Conservation (phyloP, 1,140 invertebrate genomes). For the Euura saliciscinereae region DNA sequence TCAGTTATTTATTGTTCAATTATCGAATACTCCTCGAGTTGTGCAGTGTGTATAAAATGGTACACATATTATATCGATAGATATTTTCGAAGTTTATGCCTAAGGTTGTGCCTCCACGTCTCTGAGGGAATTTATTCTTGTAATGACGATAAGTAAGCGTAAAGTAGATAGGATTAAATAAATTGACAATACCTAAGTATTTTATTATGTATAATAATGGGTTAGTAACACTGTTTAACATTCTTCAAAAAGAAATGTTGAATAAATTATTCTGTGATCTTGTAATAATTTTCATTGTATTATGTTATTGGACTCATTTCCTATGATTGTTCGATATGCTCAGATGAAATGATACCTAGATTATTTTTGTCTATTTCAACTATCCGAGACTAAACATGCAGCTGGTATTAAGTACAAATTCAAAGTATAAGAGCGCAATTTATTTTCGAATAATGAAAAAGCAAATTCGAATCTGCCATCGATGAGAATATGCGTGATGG, state of each 20-base stretch:
- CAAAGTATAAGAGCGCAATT: no score
- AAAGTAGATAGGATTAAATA: neutral
- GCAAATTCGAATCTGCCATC: no score
- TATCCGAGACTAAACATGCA: no score
- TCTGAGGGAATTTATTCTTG: neutral
- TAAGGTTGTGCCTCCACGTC: neutral
- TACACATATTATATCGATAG: neutral
- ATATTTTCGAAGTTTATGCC: neutral
- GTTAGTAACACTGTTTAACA: neutral
- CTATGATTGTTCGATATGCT: no score
- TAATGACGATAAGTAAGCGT: neutral
- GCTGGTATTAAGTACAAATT: no score
- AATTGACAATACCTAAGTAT: neutral
- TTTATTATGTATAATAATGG: neutral
- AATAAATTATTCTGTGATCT: constrained; percentile 6
- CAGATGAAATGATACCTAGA: no score
- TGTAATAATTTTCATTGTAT: neutral
- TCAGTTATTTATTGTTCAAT: neutral
- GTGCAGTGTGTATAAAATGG: neutral
- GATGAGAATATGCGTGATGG: no score
- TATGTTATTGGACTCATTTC: no score
- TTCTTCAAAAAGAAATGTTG: neutral
- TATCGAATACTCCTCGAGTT: neutral
- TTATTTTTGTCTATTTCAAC: no score
- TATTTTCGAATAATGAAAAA: no score